Evolutionary conservation across 2,888 invertebrate genomes (phyloP), one percentile per base, ranked within the genome.

Genomic region (Unio delphinus): DNA sequence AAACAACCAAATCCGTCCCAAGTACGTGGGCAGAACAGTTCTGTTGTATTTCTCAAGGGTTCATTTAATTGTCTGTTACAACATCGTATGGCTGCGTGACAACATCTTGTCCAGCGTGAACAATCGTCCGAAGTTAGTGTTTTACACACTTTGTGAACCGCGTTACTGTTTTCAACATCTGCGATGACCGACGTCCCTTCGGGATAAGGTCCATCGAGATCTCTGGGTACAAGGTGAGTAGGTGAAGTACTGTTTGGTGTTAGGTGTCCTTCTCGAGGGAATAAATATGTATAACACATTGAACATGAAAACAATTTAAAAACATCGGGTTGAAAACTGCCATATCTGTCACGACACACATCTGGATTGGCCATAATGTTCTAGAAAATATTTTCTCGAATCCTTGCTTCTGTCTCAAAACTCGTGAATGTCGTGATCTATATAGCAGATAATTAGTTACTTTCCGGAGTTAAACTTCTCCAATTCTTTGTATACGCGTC

Each of bases 1-100:
- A 85, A 82, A 63, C 86, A 86, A 0, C 80, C 80, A 69, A 75
- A 86, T 6, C 86, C 86, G 61, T 86, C 86, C 86, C 86, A 86
- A 1, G 84, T 86, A 17, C 83, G 64, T 0, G 84, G 84, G 73
- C 86, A 86, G 55, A 67, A 75, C 8, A n/a, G 26, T 15, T 67
- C 67, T 18, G 72, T 66, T 15, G 55, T 23, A 55, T 76, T 76
- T 55, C 55, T 58, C n/a, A 23, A 17, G 7, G 75, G 74, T 5
- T 64, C 65, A 6, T 61, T 61, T n/a, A 76, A 65, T 57, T 84
- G 84, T 57, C 66, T 65, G 26, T 75, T 28, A 71, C 84, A 84
- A 68, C 84, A 84, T 3, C 65, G 23, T 5, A 74, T 61, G 8
- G 84, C 84, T 0, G 78, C 70, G 0, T 70, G 57, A 65, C 84